phyloP scores from a whole-genome alignment of 2,113 vertebrate genomes.

The Pycnonotus jocosus region DNA sequence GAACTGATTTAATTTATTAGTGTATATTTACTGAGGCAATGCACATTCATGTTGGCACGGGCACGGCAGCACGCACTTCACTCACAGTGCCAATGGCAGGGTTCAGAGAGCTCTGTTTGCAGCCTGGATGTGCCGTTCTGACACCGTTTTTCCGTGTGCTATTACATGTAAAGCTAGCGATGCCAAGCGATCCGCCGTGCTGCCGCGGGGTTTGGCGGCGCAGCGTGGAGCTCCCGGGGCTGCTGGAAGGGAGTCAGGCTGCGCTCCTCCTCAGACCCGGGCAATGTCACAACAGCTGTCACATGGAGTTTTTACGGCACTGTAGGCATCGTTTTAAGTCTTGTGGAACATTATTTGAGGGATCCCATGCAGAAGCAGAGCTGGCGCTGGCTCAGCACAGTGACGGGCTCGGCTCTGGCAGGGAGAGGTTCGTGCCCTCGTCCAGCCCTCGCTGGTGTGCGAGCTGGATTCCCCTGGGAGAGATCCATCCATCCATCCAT shows the following conservation, averaged over 20 bases:
- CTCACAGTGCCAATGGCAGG: background rate
- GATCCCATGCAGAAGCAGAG: background rate
- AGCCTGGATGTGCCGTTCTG: background rate
- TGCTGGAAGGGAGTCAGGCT: background rate
- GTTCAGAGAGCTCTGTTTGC: background rate
- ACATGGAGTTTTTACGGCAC: fast-evolving
- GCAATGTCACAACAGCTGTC: background rate
- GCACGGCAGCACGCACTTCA: background rate
- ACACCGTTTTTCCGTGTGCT: background rate
- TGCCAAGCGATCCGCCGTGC: background rate
- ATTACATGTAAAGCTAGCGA: background rate
- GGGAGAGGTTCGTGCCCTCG: background rate
- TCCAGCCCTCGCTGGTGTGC: fast-evolving
- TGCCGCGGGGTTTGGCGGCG: background rate
- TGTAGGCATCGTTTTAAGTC: background rate
- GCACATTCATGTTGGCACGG: background rate
- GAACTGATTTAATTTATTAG: background rate
- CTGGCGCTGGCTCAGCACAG: background rate
- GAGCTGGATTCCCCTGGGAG: fast-evolving
- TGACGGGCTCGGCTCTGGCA: background rate
- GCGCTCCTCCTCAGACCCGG: background rate
- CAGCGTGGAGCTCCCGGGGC: background rate
- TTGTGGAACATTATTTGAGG: background rate
- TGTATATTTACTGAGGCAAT: background rate
- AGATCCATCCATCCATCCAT: no score